Percentiles rank a stretch among this genome's conserved stretches.
These are phyloP conservation scores for Xylota segnis DNA, from an alignment of 2,888 invertebrate genomes.

Conservation along the genomic window DNA sequence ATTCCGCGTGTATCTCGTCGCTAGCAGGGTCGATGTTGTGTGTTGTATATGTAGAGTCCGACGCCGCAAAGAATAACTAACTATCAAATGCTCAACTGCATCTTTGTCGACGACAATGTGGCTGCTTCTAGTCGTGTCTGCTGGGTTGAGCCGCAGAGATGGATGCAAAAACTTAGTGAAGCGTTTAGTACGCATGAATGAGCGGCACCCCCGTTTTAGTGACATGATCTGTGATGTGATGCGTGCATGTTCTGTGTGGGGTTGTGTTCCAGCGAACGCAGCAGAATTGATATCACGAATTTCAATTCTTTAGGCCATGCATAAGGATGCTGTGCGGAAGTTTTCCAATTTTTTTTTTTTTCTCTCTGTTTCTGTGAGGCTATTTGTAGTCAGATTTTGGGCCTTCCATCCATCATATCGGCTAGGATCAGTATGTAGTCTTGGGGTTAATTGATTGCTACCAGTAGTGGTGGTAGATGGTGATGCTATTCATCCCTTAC, in stretches of 20 bases:
- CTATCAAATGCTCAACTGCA: conserved; percentile 72
- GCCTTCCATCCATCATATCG: conserved; percentile 53
- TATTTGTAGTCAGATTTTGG: conserved; percentile 44
- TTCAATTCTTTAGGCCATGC: conserved; percentile 67
- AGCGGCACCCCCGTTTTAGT: conserved; percentile 77
- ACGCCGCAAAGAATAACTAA: conserved; percentile 71
- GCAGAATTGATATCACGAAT: conserved; percentile 69
- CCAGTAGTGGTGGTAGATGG: not conserved
- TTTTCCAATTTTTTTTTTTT: not conserved
- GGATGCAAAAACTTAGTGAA: conserved; percentile 77
- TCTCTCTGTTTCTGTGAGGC: conserved; percentile 30
- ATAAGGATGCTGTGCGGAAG: conserved; percentile 36
- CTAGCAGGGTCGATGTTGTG: conserved; percentile 30
- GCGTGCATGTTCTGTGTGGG: conserved; percentile 52
- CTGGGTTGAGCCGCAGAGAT: conserved; percentile 57
- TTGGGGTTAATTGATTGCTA: conserved; percentile 71
- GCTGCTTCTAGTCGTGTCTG: conserved; percentile 16
- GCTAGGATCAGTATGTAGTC: conserved; percentile 29
- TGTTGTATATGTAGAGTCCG: not conserved
- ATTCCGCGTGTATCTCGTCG: conserved; percentile 59
- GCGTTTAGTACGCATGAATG: conserved; percentile 79
- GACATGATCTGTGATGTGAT: conserved; percentile 76
- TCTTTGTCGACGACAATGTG: conserved; percentile 48
- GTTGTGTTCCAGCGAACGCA: conserved; percentile 65
- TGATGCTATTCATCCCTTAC: not conserved